Conservation (phyloP, 1,140 invertebrate species). For the Antheraea mylitta region DNA sequence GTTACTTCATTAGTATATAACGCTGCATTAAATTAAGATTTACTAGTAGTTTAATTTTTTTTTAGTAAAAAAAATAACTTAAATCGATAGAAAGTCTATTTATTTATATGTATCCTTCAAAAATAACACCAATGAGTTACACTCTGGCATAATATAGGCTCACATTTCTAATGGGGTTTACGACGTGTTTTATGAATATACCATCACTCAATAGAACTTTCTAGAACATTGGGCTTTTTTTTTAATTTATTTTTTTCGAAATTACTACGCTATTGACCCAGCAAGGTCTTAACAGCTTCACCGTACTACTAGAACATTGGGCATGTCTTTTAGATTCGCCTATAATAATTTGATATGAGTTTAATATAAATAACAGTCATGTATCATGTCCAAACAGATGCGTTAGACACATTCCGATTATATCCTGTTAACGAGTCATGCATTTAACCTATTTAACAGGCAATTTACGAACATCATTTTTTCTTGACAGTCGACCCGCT, state of each 20-base stretch:
- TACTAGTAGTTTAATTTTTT: no score
- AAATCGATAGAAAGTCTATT: no score
- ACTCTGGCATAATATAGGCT: not conserved
- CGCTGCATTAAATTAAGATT: no score
- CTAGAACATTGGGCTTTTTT: not conserved
- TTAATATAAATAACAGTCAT: constrained; percentile 45
- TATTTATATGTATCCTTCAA: not conserved
- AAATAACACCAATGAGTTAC: not conserved
- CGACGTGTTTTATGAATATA: no score
- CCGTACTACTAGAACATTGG: no score
- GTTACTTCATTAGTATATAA: no score
- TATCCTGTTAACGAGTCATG: not conserved
- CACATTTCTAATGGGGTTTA: not conserved
- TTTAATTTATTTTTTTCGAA: no score
- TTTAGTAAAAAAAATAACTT: no score
- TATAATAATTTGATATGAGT: constrained; percentile 48
- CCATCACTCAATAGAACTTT: no score
- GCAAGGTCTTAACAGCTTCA: no score
- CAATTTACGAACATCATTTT: constrained; percentile 63
- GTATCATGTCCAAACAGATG: not conserved
- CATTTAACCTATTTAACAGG: not conserved
- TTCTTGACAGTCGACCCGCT: constrained; percentile 68
- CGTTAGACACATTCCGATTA: no score
- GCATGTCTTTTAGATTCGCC: constrained; percentile 22
- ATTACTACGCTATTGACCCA: no score